These are phyloP conservation scores for Circaetus cinerascens DNA, from an alignment of 2,113 vertebrate species.

Conservation along the genomic window DNA sequence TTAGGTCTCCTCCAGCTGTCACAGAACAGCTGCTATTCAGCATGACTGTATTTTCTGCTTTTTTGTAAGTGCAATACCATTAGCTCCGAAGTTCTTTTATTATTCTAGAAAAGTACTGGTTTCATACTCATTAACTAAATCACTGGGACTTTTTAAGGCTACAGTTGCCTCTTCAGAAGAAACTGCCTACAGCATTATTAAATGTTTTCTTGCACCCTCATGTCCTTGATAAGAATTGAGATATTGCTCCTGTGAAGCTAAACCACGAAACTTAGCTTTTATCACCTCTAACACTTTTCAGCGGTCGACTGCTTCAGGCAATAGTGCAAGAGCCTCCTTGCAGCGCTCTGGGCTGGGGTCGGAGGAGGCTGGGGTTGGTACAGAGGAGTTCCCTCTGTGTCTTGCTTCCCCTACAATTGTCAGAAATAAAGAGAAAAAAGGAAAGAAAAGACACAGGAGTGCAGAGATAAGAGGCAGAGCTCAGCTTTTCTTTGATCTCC, in stretches of 20 bases:
- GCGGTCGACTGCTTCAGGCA: not conserved
- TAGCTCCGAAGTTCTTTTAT: not conserved
- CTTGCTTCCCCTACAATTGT: not conserved
- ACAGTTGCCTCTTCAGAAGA: not conserved
- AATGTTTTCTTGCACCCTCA: not conserved
- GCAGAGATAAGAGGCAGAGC: slow-evolving; percentile 49
- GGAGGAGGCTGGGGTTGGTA: not conserved
- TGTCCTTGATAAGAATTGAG: not conserved
- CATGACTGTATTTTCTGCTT: not conserved
- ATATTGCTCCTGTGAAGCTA: not conserved
- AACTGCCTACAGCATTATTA: not conserved
- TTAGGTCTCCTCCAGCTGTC: not conserved
- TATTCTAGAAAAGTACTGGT: not conserved
- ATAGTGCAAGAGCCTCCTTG: not conserved
- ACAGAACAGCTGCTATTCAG: not conserved
- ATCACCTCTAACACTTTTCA: not conserved
- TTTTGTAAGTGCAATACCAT: not conserved
- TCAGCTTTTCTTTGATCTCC: slow-evolving; percentile 63
- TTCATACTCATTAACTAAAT: not conserved
- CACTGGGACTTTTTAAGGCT: not conserved
- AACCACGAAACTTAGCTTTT: not conserved
- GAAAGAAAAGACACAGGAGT: slow-evolving; percentile 4
- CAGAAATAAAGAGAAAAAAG: slow-evolving; percentile 23
- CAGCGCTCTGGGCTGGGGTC: not conserved
- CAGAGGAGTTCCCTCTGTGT: not conserved